Percentiles rank a stretch among this genome's conserved stretches.
Conservation (phyloP, 2,797 vertebrate species). For the Percopsis omiscomaycus region DNA sequence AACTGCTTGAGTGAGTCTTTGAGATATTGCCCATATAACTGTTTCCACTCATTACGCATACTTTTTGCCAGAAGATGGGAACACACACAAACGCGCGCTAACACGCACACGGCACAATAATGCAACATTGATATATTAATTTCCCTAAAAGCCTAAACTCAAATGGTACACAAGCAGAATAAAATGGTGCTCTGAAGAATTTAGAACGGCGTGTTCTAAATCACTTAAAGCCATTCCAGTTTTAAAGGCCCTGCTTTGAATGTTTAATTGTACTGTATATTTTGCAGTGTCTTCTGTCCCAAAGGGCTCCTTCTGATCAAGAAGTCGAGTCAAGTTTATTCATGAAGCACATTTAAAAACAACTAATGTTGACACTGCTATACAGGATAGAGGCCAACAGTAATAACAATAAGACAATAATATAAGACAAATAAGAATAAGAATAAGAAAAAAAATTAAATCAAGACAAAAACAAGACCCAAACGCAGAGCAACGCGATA, state of each 20-base stretch:
- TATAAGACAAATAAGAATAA: no score
- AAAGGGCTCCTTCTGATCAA: neutral
- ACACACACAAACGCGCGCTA: neutral
- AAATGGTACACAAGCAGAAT: constrained; percentile 10
- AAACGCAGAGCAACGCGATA: no score
- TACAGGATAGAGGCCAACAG: no score
- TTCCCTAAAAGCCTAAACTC: constrained; percentile 12
- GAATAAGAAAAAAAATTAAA: no score
- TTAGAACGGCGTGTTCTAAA: constrained; percentile 1
- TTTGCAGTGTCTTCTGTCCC: constrained; percentile 1
- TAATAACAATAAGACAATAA: no score
- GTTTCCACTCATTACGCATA: constrained; percentile 49
- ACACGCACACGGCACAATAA: neutral
- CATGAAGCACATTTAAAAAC: neutral
- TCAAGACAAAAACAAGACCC: no score
- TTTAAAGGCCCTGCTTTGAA: neutral
- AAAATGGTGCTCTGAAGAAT: constrained; percentile 2
- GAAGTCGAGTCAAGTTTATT: neutral
- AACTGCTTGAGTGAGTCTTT: constrained; percentile 52
- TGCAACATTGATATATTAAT: constrained; percentile 12
- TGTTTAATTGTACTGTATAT: neutral
- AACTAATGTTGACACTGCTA: no score
- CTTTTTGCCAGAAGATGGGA: constrained; percentile 25
- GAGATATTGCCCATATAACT: constrained; percentile 47
- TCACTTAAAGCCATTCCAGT: neutral